These are phyloP conservation scores for Lottia scabra DNA, from an alignment of 2,888 invertebrate species.

Conservation along the genomic window DNA sequence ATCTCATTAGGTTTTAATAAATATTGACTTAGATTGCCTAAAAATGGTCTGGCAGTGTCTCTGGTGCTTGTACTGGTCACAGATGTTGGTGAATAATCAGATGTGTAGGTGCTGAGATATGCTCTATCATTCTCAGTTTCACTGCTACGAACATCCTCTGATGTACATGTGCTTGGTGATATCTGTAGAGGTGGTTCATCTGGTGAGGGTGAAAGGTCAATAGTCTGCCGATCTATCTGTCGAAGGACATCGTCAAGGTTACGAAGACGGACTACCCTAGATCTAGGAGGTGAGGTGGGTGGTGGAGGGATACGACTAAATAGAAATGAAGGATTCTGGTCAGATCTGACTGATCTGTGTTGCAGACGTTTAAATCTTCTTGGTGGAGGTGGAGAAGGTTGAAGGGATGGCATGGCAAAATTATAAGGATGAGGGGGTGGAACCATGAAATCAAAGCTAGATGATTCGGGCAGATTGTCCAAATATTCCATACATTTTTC, in stretches of 20 bases:
- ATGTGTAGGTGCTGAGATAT: constrained; percentile 32
- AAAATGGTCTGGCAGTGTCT: constrained; percentile 44
- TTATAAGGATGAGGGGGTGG: constrained; percentile 52
- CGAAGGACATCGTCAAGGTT: constrained; percentile 55
- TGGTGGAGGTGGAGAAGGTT: constrained; percentile 43
- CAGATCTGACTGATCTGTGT: constrained; percentile 13
- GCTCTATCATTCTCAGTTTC: constrained; percentile 48
- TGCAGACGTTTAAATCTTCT: constrained; percentile 25
- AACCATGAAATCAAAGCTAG: constrained; percentile 59
- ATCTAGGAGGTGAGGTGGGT: constrained; percentile 52
- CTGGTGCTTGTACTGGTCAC: constrained; percentile 52
- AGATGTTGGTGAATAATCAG: constrained; percentile 52
- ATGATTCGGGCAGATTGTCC: constrained; percentile 53
- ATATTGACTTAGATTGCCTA: constrained; percentile 57
- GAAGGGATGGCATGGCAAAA: constrained; percentile 45
- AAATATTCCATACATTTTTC: constrained; percentile 47
- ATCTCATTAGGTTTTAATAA: constrained; percentile 46
- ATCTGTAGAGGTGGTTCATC: constrained; percentile 57
- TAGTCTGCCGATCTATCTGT: constrained; percentile 52
- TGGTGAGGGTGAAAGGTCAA: constrained; percentile 60
- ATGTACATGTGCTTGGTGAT: constrained; percentile 53
- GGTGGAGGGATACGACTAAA: constrained; percentile 52
- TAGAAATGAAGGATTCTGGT: constrained; percentile 36
- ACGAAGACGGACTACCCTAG: constrained; percentile 50
- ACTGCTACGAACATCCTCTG: constrained; percentile 55